Percentiles rank a stretch among this genome's conserved stretches.
These are phyloP conservation scores for Eristalis arbustorum DNA, from an alignment of 2,888 invertebrate genomes.

Conservation along the genomic window DNA sequence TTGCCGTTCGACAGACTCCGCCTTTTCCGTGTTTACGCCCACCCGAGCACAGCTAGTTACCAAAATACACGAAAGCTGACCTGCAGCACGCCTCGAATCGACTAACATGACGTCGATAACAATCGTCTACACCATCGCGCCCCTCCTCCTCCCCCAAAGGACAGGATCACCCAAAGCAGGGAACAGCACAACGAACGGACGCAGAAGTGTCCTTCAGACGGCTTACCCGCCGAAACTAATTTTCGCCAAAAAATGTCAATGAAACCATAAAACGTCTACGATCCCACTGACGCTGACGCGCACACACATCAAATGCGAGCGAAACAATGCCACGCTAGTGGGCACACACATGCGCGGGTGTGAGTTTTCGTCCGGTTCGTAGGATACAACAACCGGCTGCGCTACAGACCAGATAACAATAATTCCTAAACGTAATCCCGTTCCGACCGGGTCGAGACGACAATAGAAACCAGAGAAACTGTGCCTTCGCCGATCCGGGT, in stretches of 20 bases:
- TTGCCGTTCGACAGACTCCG: not conserved
- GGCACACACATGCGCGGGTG: not conserved
- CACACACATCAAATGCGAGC: not conserved
- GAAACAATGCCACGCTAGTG: not conserved
- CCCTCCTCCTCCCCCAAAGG: too few species aligned
- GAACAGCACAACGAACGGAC: not conserved
- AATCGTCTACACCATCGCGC: not conserved
- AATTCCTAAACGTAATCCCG: not conserved
- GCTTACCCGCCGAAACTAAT: conserved; percentile 7
- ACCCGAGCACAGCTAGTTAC: not conserved
- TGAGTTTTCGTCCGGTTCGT: not conserved
- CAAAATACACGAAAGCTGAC: not conserved
- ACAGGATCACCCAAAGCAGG: not conserved
- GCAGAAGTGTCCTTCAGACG: conserved; percentile 28
- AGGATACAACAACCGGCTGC: too few species aligned
- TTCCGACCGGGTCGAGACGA: not conserved
- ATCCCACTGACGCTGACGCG: conserved; percentile 3
- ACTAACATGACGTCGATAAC: not conserved
- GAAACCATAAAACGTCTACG: conserved; percentile 47
- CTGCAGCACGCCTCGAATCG: not conserved
- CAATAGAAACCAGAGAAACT: not conserved
- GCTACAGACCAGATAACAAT: too few species aligned
- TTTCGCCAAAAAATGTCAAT: conserved; percentile 39
- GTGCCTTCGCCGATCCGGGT: not conserved
- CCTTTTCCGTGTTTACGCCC: not conserved